Percentiles rank a stretch among this genome's conserved stretches.
Evolutionary conservation across 2,888 invertebrate genomes (phyloP).

Genomic region (Hydrotaea diabolus): DNA sequence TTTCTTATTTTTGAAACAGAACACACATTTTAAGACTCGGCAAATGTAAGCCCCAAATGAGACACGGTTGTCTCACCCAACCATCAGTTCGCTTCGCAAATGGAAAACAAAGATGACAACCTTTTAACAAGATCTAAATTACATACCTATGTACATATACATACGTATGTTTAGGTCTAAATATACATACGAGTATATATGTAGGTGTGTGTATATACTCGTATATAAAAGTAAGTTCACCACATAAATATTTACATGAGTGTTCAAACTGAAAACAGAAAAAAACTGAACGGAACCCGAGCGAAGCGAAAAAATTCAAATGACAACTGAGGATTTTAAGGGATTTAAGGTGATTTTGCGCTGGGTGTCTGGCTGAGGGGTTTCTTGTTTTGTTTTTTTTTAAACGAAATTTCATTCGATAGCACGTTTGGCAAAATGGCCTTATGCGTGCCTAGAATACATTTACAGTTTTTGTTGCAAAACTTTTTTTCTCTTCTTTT

Average conservation of each 20-base stretch:
- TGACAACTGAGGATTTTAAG: conserved; percentile 47
- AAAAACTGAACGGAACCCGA: neutral
- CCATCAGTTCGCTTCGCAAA: conserved; percentile 4
- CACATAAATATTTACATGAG: conserved; percentile 11
- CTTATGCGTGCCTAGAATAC: conserved; percentile 79
- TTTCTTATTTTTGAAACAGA: conserved; percentile 41
- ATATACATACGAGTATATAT: too few relatives aligned
- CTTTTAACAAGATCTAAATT: conserved; percentile 22
- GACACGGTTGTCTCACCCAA: conserved; percentile 32
- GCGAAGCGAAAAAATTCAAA: conserved; percentile 12
- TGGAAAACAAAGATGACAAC: conserved; percentile 18
- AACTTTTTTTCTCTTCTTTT: conserved; percentile 50
- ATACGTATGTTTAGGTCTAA: too few relatives aligned
- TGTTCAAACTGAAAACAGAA: conserved; percentile 4
- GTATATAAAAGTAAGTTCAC: neutral
- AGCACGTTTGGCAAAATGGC: conserved; percentile 80
- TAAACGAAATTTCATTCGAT: conserved; percentile 73
- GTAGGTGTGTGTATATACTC: neutral
- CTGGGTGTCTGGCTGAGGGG: conserved; percentile 50
- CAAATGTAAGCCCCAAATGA: conserved; percentile 31
- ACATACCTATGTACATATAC: neutral
- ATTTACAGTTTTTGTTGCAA: conserved; percentile 68
- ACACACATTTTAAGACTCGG: conserved; percentile 14
- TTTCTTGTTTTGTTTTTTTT: conserved; percentile 50
- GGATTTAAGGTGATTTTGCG: conserved; percentile 54